Evolutionary conservation across 2,797 vertebrate genomes (phyloP).

Genomic region (Falco columbarius): DNA sequence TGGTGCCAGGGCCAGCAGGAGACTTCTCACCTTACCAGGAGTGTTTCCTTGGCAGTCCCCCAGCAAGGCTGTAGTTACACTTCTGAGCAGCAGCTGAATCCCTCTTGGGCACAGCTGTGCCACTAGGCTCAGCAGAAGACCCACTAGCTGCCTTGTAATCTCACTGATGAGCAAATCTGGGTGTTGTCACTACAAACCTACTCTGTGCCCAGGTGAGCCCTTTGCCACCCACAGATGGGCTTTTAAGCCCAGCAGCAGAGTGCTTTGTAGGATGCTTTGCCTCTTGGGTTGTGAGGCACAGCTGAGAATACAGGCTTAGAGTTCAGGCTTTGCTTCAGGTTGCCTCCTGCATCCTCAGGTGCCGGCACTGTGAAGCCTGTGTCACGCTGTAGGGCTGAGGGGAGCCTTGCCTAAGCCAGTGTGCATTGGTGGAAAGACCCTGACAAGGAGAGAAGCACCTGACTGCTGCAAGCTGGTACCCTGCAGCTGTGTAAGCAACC

Average conservation of each 20-base stretch:
- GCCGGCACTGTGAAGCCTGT: fast-evolving
- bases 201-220: not conserved
- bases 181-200: not conserved
- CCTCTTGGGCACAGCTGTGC: not conserved
- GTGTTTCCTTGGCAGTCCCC: not conserved
- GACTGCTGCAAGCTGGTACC: not conserved
- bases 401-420: fast-evolving
- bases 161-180: not conserved
- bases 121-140: not conserved
- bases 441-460: not conserved
- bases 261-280: not conserved
- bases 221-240: not conserved
- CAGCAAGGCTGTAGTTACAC: not conserved
- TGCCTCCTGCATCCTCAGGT: fast-evolving
- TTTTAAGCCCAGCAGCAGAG: not conserved
- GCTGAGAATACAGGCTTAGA: not conserved
- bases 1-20: not conserved
- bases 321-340: not conserved
- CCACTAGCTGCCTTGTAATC: not conserved
- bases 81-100: not conserved
- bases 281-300: not conserved
- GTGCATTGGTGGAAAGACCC: not conserved
- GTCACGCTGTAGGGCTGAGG: fast-evolving
- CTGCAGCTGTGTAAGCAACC: not conserved
- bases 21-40: not conserved